Evolutionary conservation across 2,113 vertebrate species (phyloP).

Genomic region (Grantiella picta): DNA sequence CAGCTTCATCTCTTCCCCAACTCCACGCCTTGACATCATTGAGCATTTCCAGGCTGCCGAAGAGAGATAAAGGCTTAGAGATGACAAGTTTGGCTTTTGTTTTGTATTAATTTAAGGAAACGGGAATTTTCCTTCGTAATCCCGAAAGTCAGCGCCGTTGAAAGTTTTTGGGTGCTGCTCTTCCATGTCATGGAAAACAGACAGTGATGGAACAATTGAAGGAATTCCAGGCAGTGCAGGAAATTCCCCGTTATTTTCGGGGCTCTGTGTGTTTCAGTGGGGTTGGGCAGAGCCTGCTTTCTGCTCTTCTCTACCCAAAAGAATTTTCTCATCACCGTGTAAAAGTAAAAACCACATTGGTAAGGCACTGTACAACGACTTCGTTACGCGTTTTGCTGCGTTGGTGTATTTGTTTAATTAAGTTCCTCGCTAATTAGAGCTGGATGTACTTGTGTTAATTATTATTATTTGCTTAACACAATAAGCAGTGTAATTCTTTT

Average conservation of each 20-base stretch:
- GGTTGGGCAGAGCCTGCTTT: not conserved
- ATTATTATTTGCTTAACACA: constrained; percentile 79
- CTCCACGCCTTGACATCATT: fast-evolving
- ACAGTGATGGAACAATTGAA: fast-evolving
- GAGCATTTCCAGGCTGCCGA: not conserved
- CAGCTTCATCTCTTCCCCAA: not conserved
- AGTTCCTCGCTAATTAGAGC: constrained; percentile 77
- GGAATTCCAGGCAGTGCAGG: not conserved
- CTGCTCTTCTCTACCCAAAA: not conserved
- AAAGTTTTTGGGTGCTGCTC: not conserved
- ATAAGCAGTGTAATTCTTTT: constrained; percentile 74
- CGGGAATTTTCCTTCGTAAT: not conserved
- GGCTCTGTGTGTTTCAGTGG: not conserved
- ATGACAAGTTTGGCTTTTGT: not conserved
- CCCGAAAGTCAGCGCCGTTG: not conserved
- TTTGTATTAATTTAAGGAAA: not conserved
- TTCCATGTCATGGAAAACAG: fast-evolving
- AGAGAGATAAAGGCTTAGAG: not conserved
- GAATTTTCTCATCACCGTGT: constrained; percentile 9
- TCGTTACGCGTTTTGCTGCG: constrained; percentile 71
- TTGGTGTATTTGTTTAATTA: constrained; percentile 77
- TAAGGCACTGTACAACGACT: constrained; percentile 62
- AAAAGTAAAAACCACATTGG: constrained; percentile 40
- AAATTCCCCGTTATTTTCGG: not conserved
- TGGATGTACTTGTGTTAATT: constrained; percentile 76